A percentile compares a stretch with the other conserved stretches of the same genome.
Evolutionary conservation across 2,888 invertebrate species (phyloP).

Genomic region (Theodoxus fluviatilis): DNA sequence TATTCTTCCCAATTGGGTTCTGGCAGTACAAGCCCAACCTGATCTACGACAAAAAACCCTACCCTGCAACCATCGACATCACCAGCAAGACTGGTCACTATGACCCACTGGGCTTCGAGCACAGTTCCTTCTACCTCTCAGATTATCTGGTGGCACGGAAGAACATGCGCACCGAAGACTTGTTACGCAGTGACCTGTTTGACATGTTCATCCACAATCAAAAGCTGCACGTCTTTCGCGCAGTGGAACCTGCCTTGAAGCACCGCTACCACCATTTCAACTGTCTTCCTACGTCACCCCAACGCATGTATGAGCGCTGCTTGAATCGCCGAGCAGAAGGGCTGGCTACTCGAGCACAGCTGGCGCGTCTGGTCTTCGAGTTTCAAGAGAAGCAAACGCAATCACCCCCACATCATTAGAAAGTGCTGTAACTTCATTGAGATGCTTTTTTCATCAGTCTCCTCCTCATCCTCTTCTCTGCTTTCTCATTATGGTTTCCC

Average conservation of each 20-base stretch:
- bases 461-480: no score
- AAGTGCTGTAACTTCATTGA: no score
- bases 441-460: no score
- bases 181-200: slow-evolving; percentile 67
- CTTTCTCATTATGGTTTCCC: no score
- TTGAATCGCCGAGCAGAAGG: slow-evolving; percentile 47
- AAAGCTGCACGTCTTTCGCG: slow-evolving; percentile 77
- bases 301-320: slow-evolving; percentile 48
- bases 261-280: slow-evolving; percentile 66
- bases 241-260: slow-evolving; percentile 81
- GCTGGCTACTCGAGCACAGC: slow-evolving; percentile 57
- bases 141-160: slow-evolving; percentile 77
- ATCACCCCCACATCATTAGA: no score
- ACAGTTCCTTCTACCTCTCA: slow-evolving; percentile 81
- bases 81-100: slow-evolving; percentile 75
- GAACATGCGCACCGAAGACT: slow-evolving; percentile 65
- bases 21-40: slow-evolving; percentile 80
- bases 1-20: slow-evolving; percentile 91
- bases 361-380: slow-evolving; percentile 60
- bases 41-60: slow-evolving; percentile 58
- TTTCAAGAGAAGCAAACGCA: slow-evolving; percentile 47
- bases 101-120: slow-evolving; percentile 76
- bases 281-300: slow-evolving; percentile 49
- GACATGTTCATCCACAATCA: slow-evolving; percentile 76
- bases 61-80: slow-evolving; percentile 58